Evolutionary conservation across 2,113 vertebrate species (phyloP), one percentile per base, ranked within the genome.

Genomic region (Pantherophis guttatus): DNA sequence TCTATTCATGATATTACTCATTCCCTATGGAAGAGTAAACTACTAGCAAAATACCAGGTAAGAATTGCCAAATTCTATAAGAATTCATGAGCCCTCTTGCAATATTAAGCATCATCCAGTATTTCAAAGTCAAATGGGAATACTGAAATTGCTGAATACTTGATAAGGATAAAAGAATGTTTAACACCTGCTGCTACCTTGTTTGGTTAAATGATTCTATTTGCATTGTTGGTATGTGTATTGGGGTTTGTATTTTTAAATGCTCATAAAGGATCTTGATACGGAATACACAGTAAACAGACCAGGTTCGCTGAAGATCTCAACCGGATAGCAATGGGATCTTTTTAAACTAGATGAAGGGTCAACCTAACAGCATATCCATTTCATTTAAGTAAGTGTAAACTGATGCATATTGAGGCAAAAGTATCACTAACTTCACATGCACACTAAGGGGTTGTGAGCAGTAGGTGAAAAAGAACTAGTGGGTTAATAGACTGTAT

Each of bases 1-100:
- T 99, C 99, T 0, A 97, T 99, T 94, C 99, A 99, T 0, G 99
- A 99, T 4, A 97, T 99, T 54, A 96, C 98, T 65, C 98, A 99
- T 95, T 98, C 98, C 85, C 98, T 98, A 91, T 99, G 99, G 99
- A 99, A 98, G 96, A 99, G 98, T 98, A 99, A 99, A 96, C 95
- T 99, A 92, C 97, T 99, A 92, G 98, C 99, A 87, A 99, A 99
- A 94, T 99, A 99, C 94, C 99, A 99, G 98, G 99, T 99, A 97
- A 97, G 95, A 11, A 44, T n/a, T 26, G 50, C 21, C 58, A 54
- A 91, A 33, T 75, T 88, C 86, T 54, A 12, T 8, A 39, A 93
- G 0, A 1, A 65, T 48, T 59, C 75, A 81, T 81, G 33, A 44
- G 75, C 75, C 8, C 33, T 81, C 75, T 81, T 44, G 33, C 75